Percentiles rank a stretch among this genome's conserved stretches.
phyloP scores from a whole-genome alignment of 2,888 invertebrate genomes.

The Euclidia mi region DNA sequence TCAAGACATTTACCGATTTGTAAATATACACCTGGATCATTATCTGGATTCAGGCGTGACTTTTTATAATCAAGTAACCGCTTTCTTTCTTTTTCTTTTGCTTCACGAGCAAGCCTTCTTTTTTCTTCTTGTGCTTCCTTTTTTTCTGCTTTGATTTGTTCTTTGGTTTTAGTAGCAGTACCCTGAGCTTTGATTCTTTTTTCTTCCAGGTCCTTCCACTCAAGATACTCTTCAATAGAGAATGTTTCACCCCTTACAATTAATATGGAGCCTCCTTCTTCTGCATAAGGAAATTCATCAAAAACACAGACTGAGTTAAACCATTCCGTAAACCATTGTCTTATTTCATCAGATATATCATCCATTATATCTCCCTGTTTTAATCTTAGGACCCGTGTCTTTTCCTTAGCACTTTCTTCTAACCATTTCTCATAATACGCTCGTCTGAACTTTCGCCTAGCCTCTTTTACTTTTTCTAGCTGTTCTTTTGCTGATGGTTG shows the following conservation, averaged over 20 bases:
- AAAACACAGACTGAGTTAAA: conserved; percentile 89
- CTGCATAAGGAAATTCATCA: conserved; percentile 93
- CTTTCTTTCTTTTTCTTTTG: conserved; percentile 74
- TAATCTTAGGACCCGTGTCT: conserved; percentile 83
- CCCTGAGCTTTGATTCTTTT: conserved; percentile 77
- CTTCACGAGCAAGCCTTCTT: conserved; percentile 72
- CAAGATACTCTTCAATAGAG: conserved; percentile 90
- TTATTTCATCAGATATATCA: conserved; percentile 93
- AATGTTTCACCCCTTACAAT: conserved; percentile 90
- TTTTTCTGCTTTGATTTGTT: conserved; percentile 85
- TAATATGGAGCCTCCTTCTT: conserved; percentile 92
- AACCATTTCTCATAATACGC: conserved; percentile 83
- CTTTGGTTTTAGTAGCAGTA: conserved; percentile 74
- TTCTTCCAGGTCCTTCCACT: conserved; percentile 74
- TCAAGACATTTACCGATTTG: conserved; percentile 64
- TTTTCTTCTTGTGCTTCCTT: conserved; percentile 78
- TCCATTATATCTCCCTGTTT: conserved; percentile 92
- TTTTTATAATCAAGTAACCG: conserved; percentile 81
- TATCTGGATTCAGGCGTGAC: conserved; percentile 82
- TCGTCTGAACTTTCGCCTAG: conserved; percentile 81
- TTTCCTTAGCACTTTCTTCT: conserved; percentile 83
- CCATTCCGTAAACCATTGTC: conserved; percentile 93
- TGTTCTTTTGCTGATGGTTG: conserved; percentile 82
- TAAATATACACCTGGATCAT: conserved; percentile 81
- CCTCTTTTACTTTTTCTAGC: conserved; percentile 82